Evolutionary conservation across 2,113 vertebrate genomes (phyloP), one percentile per base, ranked within the genome.

Genomic region (Brachypteracias leptosomus): DNA sequence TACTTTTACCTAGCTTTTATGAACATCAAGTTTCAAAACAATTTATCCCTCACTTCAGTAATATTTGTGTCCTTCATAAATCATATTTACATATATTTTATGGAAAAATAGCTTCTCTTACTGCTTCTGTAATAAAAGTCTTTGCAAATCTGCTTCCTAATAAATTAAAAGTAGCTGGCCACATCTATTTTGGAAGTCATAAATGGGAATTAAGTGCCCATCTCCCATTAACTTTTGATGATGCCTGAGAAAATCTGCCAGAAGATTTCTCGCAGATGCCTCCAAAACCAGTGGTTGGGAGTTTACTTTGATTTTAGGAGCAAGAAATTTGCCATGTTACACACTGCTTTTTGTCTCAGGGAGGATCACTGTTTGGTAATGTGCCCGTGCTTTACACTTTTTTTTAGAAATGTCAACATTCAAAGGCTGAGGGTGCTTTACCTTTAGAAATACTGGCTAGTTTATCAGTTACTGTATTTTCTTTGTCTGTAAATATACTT

Each of bases 61-160:
- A 91, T 78, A 96, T 92, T 94, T 95, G 71, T 91, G 58, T 76
- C 84, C 72, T 94, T 89, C 84, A 94, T 95, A 95, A 96, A 95
- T 96, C 76, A 85, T 93, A 94, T 95, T 97, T 94, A 91, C 73
- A 54, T 94, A 65, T 91, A 76, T 94, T 97, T 95, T 95, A 89
- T 96, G 74, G 84, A 95, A 96, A 97, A 95, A 81, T 87, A 94
- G 31, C 86, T 96, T 36, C 28, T 44, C 81, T 92, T 89, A 91
- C 85, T 91, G 74, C 84, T 79, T 85, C n/a, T 88, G 40, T 62
- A 93, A 91, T 93, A 95, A 89, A 95, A 94, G 70, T 82, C 94
- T 85, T 91, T 90, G 52, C 71, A 89, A 92, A 96, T 95, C 62
- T 85, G 44, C 33, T 91, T 40, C 58, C 58, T 85, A 94, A 92